A percentile compares a stretch with the other conserved stretches of the same genome.
These are phyloP conservation scores for Desmodus rotundus DNA, from an alignment of 2,113 vertebrate species.

Conservation along the genomic window DNA sequence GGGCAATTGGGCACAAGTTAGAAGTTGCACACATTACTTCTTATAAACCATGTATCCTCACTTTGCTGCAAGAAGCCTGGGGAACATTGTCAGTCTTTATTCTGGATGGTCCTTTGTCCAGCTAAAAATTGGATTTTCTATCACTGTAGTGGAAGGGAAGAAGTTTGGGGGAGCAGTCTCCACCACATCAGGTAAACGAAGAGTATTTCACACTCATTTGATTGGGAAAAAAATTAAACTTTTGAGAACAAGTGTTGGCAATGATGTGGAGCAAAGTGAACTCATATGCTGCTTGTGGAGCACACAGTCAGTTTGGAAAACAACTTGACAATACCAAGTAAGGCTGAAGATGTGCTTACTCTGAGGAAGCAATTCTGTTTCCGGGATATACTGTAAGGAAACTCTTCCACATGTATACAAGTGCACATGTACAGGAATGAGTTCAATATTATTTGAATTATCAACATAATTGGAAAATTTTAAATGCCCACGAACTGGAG, in stretches of 20 bases:
- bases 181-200: neutral
- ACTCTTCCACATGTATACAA: neutral
- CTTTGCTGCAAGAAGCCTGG: neutral
- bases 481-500: neutral
- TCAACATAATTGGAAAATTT: neutral
- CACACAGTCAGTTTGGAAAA: neutral
- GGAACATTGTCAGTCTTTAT: neutral
- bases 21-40: neutral
- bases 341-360: neutral
- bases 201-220: neutral
- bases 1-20: neutral
- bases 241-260: neutral
- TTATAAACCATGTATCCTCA: neutral
- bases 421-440: neutral
- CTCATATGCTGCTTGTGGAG: neutral
- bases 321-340: neutral
- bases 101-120: neutral
- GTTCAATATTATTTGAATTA: neutral
- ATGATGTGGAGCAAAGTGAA: neutral
- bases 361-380: neutral
- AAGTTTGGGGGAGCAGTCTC: neutral
- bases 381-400: neutral
- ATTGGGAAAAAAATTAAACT: neutral
- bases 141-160: neutral
- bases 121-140: neutral